Conservation (phyloP, 2,797 vertebrate genomes). For the Hydrophis major region DNA sequence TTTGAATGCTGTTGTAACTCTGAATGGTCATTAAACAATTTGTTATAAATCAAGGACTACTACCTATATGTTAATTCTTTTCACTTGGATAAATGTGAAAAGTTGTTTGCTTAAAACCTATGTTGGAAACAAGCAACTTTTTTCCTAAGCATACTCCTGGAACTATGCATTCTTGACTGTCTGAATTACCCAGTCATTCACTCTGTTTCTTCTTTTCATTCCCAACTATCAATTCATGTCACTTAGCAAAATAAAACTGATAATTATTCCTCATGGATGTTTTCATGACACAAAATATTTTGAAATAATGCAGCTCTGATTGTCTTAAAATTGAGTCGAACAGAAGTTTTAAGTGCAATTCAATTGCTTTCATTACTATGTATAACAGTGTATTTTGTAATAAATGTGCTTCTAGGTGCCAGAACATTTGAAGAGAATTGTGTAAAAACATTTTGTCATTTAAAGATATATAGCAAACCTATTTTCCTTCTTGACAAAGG, state of each 20-base stretch:
- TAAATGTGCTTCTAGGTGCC: neutral
- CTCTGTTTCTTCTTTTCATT: neutral
- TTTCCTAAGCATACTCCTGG: neutral
- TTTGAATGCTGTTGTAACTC: neutral
- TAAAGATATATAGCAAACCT: neutral
- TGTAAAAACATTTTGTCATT: neutral
- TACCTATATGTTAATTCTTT: neutral
- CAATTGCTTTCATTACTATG: neutral
- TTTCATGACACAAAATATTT: neutral
- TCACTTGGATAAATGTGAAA: neutral
- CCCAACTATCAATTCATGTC: neutral
- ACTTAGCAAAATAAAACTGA: neutral
- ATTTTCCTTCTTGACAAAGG: neutral
- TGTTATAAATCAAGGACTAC: neutral
- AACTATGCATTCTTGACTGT: neutral
- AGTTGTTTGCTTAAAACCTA: neutral
- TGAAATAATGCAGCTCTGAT: neutral
- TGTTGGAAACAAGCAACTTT: neutral
- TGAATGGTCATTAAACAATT: neutral
- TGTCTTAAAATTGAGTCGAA: neutral
- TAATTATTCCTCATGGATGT: neutral
- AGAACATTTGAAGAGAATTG: constrained; percentile 25
- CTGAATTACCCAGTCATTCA: neutral
- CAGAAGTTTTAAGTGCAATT: neutral
- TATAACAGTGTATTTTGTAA: neutral